Evolutionary conservation across 1,140 invertebrate genomes (phyloP).

Genomic region (Dysdera silvatica): DNA sequence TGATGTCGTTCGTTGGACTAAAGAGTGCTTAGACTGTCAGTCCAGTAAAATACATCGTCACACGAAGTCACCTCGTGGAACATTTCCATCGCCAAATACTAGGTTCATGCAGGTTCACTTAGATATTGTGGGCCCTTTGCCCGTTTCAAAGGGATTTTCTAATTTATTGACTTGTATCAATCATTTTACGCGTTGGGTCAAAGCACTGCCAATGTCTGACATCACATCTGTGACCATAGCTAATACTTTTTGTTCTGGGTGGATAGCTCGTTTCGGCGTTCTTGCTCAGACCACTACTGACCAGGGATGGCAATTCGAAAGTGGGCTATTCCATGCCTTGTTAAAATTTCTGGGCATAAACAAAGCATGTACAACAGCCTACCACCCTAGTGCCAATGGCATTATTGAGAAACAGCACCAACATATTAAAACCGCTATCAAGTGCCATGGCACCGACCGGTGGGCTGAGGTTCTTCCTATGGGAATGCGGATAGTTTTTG

Average conservation of each 20-base stretch:
- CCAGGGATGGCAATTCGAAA: slow-evolving; percentile 45
- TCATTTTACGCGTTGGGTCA: slow-evolving; percentile 44
- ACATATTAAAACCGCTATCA: slow-evolving; percentile 40
- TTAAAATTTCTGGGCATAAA: slow-evolving; percentile 10
- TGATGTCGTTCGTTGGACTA: background rate
- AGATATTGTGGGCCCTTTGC: slow-evolving; percentile 47
- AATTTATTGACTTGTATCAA: slow-evolving; percentile 46
- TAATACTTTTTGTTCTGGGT: slow-evolving; percentile 36
- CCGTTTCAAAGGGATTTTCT: slow-evolving; percentile 35
- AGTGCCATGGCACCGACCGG: slow-evolving; percentile 12
- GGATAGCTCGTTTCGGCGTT: slow-evolving; percentile 41
- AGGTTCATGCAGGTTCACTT: slow-evolving; percentile 46
- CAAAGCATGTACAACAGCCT: slow-evolving; percentile 8
- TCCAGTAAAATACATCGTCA: slow-evolving; percentile 18
- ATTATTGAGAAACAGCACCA: slow-evolving; percentile 42
- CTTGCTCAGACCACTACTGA: slow-evolving; percentile 40
- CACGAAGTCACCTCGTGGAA: slow-evolving; percentile 17
- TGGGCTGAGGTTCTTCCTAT: slow-evolving; percentile 42
- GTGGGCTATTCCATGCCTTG: slow-evolving; percentile 35
- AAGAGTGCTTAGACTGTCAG: slow-evolving; percentile 16
- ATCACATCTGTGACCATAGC: slow-evolving; percentile 41
- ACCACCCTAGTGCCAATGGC: slow-evolving; percentile 40
- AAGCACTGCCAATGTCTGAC: slow-evolving; percentile 42
- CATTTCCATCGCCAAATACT: background rate
- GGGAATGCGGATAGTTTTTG: too few relatives aligned